phyloP scores from a whole-genome alignment of 2,797 vertebrate species.

The Eutrigla gurnardus region DNA sequence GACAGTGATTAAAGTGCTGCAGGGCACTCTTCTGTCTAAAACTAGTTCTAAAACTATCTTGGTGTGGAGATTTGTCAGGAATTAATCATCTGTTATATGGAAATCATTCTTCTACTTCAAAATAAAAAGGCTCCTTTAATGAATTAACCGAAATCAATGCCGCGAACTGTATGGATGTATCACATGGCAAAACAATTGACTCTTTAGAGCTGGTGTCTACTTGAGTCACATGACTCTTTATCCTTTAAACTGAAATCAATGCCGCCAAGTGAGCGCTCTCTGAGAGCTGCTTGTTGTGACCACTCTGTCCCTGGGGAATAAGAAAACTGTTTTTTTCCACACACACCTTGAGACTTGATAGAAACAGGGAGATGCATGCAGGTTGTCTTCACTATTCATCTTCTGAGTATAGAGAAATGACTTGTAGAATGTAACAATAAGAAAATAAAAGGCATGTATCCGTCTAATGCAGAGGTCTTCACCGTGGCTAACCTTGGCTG shows the following conservation, averaged over 20 bases:
- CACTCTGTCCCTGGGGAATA: constrained; percentile 1
- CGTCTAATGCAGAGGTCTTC: not conserved
- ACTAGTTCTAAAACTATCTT: not conserved
- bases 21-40: not conserved
- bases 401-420: constrained; percentile 11
- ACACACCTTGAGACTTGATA: constrained; percentile 8
- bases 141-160: constrained; percentile 7
- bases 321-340: constrained; percentile 1
- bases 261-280: constrained; percentile 44
- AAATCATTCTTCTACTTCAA: constrained; percentile 13
- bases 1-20: not conserved
- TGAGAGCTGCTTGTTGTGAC: constrained; percentile 1
- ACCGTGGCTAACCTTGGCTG: too few relatives aligned
- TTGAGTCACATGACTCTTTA: constrained; percentile 45
- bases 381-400: constrained; percentile 15
- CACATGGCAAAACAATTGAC: constrained; percentile 18
- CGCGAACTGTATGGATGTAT: constrained; percentile 15
- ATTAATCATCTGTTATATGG: not conserved
- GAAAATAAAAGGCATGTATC: constrained; percentile 6
- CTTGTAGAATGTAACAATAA: constrained; percentile 16
- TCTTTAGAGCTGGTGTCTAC: constrained; percentile 9
- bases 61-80: constrained; percentile 2
- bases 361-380: not conserved
- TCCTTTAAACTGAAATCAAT: constrained; percentile 64
- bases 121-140: constrained; percentile 27